A percentile compares a stretch with the other conserved stretches of the same genome.
Conservation (phyloP, 1,140 invertebrate species). For the Zaprionus davidi region DNA sequence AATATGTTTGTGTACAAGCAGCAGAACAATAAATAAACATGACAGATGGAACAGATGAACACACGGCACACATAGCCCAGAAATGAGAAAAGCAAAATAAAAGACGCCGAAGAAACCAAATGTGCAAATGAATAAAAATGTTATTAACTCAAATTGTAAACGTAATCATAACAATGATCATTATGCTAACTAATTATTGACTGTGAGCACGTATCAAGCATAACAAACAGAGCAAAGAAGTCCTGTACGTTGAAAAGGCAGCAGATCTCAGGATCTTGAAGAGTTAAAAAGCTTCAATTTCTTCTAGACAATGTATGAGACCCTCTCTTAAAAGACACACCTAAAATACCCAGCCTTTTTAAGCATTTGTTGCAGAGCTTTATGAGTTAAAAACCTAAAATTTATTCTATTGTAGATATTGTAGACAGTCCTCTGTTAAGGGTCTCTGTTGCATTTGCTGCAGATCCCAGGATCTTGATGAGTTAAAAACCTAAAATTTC, state of each 20-base stretch:
- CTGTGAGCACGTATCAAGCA: background rate
- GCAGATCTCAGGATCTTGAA: slow-evolving; percentile 11
- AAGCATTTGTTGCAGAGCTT: no score
- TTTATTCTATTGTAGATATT: no score
- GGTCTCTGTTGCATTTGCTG: background rate
- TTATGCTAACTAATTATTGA: slow-evolving; percentile 15
- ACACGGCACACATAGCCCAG: background rate
- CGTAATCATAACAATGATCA: slow-evolving; percentile 54
- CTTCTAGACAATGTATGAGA: background rate
- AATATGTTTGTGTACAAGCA: slow-evolving; percentile 18
- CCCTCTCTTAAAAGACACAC: background rate
- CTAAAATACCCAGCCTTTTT: background rate
- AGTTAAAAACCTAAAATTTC: no score
- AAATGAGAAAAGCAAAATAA: slow-evolving; percentile 14
- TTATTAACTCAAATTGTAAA: slow-evolving; percentile 47
- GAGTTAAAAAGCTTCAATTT: slow-evolving; percentile 5
- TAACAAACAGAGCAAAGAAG: background rate
- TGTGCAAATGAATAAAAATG: slow-evolving; percentile 53
- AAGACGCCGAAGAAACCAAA: background rate
- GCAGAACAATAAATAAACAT: slow-evolving; percentile 69
- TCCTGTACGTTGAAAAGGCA: background rate
- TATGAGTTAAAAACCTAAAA: no score
- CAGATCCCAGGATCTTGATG: no score
- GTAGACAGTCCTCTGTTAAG: no score
- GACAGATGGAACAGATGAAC: slow-evolving; percentile 54